Percentiles rank a stretch among this genome's conserved stretches.
phyloP scores from a whole-genome alignment of 2,797 vertebrate genomes.

The Gallinago solitaria region DNA sequence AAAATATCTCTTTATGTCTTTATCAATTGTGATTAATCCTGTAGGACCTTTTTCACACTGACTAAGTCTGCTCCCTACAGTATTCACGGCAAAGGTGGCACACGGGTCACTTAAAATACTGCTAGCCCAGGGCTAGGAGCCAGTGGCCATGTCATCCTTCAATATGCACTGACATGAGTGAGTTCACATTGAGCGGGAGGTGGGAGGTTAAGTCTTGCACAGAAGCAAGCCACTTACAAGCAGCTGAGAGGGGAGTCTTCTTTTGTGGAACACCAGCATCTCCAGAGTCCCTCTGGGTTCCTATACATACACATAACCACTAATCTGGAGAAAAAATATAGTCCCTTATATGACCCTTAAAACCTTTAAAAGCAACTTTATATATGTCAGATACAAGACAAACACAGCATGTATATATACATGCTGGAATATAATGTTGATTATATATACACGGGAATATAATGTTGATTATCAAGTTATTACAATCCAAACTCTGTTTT shows the following conservation, averaged over 20 bases:
- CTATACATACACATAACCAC: fast-evolving
- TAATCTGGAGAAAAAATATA: not conserved
- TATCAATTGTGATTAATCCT: not conserved
- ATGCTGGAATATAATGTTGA: not conserved
- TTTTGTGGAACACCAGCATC: not conserved
- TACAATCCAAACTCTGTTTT: not conserved
- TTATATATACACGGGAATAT: not conserved
- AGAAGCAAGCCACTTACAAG: not conserved
- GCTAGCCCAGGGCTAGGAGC: not conserved
- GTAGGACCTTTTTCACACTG: not conserved
- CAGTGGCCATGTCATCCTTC: not conserved
- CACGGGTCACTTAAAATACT: not conserved
- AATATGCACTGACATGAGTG: not conserved
- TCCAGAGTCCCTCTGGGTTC: not conserved
- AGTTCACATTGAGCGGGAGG: not conserved
- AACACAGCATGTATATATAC: not conserved
- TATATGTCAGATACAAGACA: not conserved
- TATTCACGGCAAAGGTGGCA: not conserved
- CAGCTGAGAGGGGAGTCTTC: not conserved
- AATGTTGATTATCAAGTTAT: not conserved
- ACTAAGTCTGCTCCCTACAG: not conserved
- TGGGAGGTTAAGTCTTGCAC: not conserved
- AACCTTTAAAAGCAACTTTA: not conserved
- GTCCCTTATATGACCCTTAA: not conserved
- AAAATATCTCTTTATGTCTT: not conserved